Base-by-base conservation (phyloP, 1,140 invertebrate species). In the Notospermus geniculatus region DNA sequence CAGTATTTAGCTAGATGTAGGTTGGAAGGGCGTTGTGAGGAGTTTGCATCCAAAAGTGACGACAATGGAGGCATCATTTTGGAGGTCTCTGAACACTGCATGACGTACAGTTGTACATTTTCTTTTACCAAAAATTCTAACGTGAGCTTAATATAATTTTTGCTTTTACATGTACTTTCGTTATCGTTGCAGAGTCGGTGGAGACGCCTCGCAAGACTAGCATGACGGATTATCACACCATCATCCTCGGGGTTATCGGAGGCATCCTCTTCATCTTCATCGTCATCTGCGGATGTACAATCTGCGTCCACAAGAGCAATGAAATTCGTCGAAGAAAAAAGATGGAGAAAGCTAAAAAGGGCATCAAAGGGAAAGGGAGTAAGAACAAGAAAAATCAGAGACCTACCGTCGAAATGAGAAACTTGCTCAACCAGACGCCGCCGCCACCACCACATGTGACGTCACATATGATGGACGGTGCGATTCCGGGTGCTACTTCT, bases 191-290 rank as follows among this genome's bases (percentile, higher is more conserved):
- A 22, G 32, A 11, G 5, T 27, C 41, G 2, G 30, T 27, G 2
- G 41, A 59, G 7, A 22, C 43, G 15, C 22, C 32, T 13, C 15
- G 13, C n/a, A 15, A 19, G n/a, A 13, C 45, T 17, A 22, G 15
- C 2, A 59, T 43, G 41, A 52, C 39, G 13, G 57, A 50, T 4
- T 54, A 55, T 39, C 62, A 60, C 58, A 60, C 60, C 15, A 32
- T 62, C 28, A 62, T 62, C 39, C 25, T 62, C 4, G 54, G 30
- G 4, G 39, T 62, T 15, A 52, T 62, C 52, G 60, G 60, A 7
- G 60, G 54, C 17, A n/a, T 43, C 32, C n/a, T 62, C 25, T 23
- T 62, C 30, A 45, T 39, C 55, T 58, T 57, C 30, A 62, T 56
- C 29, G 27, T 62, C 39, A 58, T 62, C n/a, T 32, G 53, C 17